Conservation (phyloP, 2,113 vertebrate species). For the Lasiurus borealis region DNA sequence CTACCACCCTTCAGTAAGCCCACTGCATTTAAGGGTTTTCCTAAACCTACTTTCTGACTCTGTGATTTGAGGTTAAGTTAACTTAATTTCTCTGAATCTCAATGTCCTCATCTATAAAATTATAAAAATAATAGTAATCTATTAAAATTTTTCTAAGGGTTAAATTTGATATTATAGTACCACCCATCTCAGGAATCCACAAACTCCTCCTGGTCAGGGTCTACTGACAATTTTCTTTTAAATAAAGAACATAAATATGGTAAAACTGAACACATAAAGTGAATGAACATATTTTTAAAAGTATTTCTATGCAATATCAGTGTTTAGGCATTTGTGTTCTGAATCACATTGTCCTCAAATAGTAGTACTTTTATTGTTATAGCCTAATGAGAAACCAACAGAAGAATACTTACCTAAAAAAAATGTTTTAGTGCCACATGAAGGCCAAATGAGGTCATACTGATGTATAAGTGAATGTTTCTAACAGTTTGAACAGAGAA, state of each 20-base stretch:
- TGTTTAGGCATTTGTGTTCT: constrained; percentile 8
- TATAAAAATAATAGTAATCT: not conserved
- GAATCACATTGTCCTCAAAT: not conserved
- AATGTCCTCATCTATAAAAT: constrained; percentile 6
- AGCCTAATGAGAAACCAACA: constrained; percentile 18
- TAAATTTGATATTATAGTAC: not conserved
- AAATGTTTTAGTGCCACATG: not conserved
- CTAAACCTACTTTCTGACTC: not conserved
- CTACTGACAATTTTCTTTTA: not conserved
- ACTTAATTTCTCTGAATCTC: not conserved
- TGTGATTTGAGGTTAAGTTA: not conserved
- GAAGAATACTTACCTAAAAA: not conserved
- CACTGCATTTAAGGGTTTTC: not conserved
- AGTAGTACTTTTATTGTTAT: not conserved
- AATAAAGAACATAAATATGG: constrained; percentile 30
- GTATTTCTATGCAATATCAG: not conserved
- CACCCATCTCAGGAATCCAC: not conserved
- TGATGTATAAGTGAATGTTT: constrained; percentile 7
- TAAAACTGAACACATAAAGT: not conserved
- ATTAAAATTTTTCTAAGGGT: not conserved
- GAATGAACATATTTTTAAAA: constrained; percentile 22
- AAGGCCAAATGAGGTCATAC: not conserved
- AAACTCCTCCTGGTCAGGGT: not conserved
- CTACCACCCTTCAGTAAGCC: not conserved
- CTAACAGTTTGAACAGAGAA: not conserved